Conservation (phyloP, 2,888 invertebrate species). For the Heteromurus nitidus region DNA sequence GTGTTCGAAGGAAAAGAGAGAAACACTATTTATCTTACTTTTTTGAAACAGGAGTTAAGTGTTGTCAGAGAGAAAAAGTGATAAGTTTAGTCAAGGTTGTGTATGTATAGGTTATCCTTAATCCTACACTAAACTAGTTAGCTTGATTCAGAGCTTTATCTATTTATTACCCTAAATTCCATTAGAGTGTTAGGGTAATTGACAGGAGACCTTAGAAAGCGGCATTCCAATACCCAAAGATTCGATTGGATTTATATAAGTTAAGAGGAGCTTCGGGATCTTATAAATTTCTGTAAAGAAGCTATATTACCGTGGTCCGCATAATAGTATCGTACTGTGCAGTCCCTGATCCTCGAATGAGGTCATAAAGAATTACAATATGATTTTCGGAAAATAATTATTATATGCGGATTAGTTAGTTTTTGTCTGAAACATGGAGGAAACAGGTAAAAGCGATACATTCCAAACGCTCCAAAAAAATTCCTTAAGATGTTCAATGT, state of each 20-base stretch:
- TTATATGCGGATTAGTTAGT: background rate
- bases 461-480: background rate
- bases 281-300: background rate
- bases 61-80: conserved; percentile 40
- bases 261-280: too few species aligned
- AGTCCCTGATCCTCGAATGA: too few species aligned
- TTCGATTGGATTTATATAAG: too few species aligned
- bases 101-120: conserved; percentile 34
- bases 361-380: background rate
- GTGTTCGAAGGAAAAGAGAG: too few species aligned
- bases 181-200: conserved; percentile 50
- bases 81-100: conserved; percentile 39
- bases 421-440: background rate
- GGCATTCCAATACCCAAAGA: too few species aligned
- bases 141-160: conserved; percentile 40
- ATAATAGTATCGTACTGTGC: too few species aligned
- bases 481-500: too few species aligned
- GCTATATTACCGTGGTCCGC: too few species aligned
- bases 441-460: background rate
- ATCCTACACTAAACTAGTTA: conserved; percentile 32
- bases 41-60: conserved; percentile 53
- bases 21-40: conserved; percentile 45
- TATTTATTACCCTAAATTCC: conserved; percentile 60
- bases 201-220: conserved; percentile 22
- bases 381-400: conserved; percentile 15